These are phyloP conservation scores for Orthochromis malagaraziensis DNA, from an alignment of 2,113 vertebrate species.

Conservation along the genomic window DNA sequence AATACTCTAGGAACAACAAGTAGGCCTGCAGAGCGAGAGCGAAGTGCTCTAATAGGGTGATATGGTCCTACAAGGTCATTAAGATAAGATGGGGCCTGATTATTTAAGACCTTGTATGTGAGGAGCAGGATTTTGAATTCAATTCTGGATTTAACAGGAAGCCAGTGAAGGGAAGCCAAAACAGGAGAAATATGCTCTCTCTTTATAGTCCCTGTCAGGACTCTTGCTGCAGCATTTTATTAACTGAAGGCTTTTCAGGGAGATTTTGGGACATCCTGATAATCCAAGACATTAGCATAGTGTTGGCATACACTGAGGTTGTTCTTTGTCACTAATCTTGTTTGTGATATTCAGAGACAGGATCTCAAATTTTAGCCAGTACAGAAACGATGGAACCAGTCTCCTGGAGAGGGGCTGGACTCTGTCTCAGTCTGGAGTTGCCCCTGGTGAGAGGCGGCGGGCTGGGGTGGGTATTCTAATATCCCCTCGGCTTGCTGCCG, in stretches of 20 bases:
- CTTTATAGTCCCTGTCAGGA: background rate
- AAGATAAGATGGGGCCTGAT: fast-evolving
- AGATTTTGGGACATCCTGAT: background rate
- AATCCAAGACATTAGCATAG: background rate
- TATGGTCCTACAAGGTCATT: background rate
- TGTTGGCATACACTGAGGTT: background rate
- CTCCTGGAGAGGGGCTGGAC: too few relatives aligned
- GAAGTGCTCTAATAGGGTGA: fast-evolving
- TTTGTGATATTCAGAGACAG: background rate
- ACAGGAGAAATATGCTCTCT: background rate
- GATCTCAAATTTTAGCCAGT: background rate
- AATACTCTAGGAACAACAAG: background rate
- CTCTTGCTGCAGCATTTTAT: background rate
- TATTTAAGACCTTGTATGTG: background rate
- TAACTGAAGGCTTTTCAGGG: background rate
- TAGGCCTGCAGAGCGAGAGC: fast-evolving
- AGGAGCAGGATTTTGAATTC: background rate
- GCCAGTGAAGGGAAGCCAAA: fast-evolving
- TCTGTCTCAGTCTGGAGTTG: too few relatives aligned
- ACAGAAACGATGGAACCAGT: background rate
- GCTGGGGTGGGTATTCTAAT: too few relatives aligned
- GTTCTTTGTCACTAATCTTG: background rate
- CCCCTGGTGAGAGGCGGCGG: too few relatives aligned
- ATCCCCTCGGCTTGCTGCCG: too few relatives aligned
- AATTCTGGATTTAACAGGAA: fast-evolving